A percentile compares a stretch with the other conserved stretches of the same genome.
Conservation (phyloP, 2,113 vertebrate species). For the Panurus biarmicus region DNA sequence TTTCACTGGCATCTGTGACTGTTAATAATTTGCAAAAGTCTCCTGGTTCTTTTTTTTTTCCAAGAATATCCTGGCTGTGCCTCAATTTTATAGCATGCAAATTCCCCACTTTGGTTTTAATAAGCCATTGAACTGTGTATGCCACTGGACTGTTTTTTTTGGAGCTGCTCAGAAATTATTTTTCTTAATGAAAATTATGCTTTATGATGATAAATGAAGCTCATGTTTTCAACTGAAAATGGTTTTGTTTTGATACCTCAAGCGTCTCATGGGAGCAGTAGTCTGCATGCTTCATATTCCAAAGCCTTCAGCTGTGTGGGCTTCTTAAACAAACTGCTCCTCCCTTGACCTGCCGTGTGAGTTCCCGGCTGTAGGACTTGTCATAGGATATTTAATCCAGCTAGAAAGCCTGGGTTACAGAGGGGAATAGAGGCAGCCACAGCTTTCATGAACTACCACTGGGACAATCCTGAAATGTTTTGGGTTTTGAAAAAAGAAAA, state of each 20-base stretch:
- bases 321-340: conserved; percentile 38
- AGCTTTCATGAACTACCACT: not conserved
- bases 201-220: conserved; percentile 25
- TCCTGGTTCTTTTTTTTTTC: conserved; percentile 23
- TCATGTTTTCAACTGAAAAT: conserved; percentile 30
- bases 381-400: not conserved
- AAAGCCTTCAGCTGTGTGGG: not conserved
- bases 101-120: conserved; percentile 26
- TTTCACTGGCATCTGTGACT: not conserved
- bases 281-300: conserved; percentile 6
- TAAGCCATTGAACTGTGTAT: conserved; percentile 47
- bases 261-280: not conserved
- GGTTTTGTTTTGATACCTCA: conserved; percentile 42
- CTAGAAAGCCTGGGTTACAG: not conserved
- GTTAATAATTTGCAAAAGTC: conserved; percentile 16
- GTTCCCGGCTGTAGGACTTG: not conserved
- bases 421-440: not conserved
- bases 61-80: conserved; percentile 24
- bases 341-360: not conserved
- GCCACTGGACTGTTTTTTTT: conserved; percentile 40
- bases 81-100: conserved; percentile 5
- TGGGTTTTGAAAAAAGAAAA: not conserved
- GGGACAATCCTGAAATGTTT: not conserved
- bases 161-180: conserved; percentile 32
- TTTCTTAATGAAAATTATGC: conserved; percentile 42